Evolutionary conservation across 1,140 invertebrate genomes (phyloP).

Genomic region (Sinonovacula constricta): DNA sequence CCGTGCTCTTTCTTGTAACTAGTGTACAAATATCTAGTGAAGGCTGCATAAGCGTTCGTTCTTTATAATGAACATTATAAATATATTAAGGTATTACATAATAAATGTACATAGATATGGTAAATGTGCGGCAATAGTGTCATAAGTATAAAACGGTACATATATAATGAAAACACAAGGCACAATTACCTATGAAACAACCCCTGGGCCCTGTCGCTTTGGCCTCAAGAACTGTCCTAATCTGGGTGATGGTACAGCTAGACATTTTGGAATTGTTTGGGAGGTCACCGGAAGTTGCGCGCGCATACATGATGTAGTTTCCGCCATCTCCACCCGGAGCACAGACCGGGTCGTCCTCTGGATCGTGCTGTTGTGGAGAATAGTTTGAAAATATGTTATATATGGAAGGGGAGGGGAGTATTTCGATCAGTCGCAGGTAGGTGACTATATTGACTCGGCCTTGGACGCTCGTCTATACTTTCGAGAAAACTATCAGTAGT

Average conservation of each 20-base stretch:
- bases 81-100: too few species aligned
- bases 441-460: not conserved
- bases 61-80: too few species aligned
- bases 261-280: constrained; percentile 98
- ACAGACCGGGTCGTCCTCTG: constrained; percentile 50
- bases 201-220: constrained; percentile 94
- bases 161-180: too few species aligned
- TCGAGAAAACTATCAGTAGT: too few species aligned
- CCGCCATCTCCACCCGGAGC: constrained; percentile 60
- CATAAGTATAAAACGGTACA: too few species aligned
- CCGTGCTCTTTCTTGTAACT: too few species aligned
- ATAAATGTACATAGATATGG: too few species aligned
- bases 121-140: too few species aligned
- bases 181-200: constrained; percentile 92
- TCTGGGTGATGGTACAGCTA: constrained; percentile 81
- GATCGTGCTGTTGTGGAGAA: constrained; percentile 58
- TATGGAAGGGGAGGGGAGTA: too few species aligned
- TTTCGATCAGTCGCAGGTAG: too few species aligned
- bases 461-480: not conserved
- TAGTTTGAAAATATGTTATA: not conserved
- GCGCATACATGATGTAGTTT: constrained; percentile 90
- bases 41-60: too few species aligned
- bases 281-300: constrained; percentile 94
- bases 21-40: too few species aligned
- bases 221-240: constrained; percentile 82